A percentile compares a stretch with the other conserved stretches of the same genome.
Evolutionary conservation across 2,888 invertebrate genomes (phyloP).

Genomic region (Osmoderma eremita): DNA sequence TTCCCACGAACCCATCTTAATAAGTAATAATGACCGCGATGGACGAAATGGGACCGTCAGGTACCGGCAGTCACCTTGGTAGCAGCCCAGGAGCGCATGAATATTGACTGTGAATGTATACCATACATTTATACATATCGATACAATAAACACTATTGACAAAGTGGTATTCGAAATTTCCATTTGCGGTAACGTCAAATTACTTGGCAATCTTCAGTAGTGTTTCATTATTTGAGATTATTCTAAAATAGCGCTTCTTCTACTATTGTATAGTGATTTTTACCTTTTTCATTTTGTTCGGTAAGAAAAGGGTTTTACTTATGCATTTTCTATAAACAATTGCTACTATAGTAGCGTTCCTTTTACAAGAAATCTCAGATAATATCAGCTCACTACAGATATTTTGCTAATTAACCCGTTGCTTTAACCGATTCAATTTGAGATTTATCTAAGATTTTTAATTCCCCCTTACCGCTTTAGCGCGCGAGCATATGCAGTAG

Average conservation of each 20-base stretch:
- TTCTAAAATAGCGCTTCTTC: conserved; percentile 19
- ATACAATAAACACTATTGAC: conserved; percentile 31
- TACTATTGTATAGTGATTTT: not conserved
- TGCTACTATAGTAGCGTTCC: no score
- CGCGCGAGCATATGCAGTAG: no score
- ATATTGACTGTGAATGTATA: conserved; percentile 20
- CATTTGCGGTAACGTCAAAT: conserved; percentile 26
- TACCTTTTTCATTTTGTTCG: not conserved
- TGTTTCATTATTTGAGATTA: conserved; percentile 32
- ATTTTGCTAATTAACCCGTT: no score
- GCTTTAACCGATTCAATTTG: no score
- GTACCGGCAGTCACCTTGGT: conserved; percentile 8
- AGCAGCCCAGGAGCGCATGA: not conserved
- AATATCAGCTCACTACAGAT: no score
- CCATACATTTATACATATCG: conserved; percentile 13
- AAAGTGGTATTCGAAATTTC: conserved; percentile 21
- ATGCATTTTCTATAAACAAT: no score
- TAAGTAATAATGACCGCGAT: conserved; percentile 39
- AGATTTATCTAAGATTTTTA: no score
- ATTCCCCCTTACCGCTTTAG: no score
- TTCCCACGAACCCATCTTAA: conserved; percentile 38
- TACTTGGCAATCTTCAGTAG: conserved; percentile 34
- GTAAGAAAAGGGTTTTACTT: no score
- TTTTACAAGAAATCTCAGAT: no score
- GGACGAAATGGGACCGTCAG: conserved; percentile 17